Base-by-base conservation (phyloP, 1,140 invertebrate genomes). In the Drosophila yakuba region DNA sequence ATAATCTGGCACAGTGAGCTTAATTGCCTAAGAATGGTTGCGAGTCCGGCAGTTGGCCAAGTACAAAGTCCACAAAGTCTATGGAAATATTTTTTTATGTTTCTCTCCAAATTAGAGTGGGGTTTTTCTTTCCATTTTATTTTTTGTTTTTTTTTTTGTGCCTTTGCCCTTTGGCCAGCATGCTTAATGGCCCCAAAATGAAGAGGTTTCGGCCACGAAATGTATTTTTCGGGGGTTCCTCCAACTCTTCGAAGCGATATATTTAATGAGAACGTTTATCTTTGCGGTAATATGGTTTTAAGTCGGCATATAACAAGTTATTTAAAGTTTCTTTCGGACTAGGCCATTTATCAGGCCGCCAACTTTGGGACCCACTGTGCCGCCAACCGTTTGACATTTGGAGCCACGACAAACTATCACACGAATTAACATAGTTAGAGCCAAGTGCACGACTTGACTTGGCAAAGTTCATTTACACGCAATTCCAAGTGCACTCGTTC, bases 391-490 rank as follows among this genome's bases (percentile, higher is more conserved):
- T 54, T 76, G 75, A 88, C 82, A 88, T 75, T 82, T 68, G 32
- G 66, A 78, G 74, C 63, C 72, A 50, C 66, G 44, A 41, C 64
- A 44, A 58, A 71, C 64, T 71, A 78, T 78, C 58, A 59, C 82
- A 82, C 75, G 66, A 86, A 88, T 86, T 86, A 88, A 62, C 82
- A 76, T 76, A 88, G 66, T 79, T 82, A 38, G 45, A 82, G 84
- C 52, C 72, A 69, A 78, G 61, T 81, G 74, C 83, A 81, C 82
- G 81, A 84, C 73, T 77, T 48, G 68, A 41, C 63, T 59, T 55
- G 44, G 36, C 52, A 48, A 62, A 51, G 55, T 74, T 61, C 61
- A 68, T 81, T 68, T 82, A 61, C 72, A 74, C 56, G 77, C 68
- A 74, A 55, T 74, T 78, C 36, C 63, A 60, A 61, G 63, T 77